Conservation (phyloP, 2,888 invertebrate species). For the Acronicta psi region DNA sequence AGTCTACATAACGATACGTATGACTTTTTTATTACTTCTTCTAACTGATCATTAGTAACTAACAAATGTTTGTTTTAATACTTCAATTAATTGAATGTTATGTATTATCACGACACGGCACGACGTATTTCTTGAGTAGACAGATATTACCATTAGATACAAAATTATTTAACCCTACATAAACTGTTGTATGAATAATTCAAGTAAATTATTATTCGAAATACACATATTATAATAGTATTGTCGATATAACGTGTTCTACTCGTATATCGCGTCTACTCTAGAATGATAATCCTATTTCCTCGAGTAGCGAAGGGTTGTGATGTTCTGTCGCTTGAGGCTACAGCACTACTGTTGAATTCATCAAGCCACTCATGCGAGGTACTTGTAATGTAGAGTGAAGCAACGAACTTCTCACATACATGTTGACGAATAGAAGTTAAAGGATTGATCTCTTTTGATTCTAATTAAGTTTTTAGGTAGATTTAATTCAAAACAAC, state of each 20-base stretch:
- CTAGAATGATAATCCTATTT: constrained; percentile 69
- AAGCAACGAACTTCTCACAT: constrained; percentile 30
- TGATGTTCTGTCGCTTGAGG: constrained; percentile 58
- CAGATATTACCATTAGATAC: constrained; percentile 6
- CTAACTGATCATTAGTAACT: too few relatives aligned
- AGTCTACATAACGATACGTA: too few relatives aligned
- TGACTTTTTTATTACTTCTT: too few relatives aligned
- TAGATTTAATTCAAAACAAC: too few relatives aligned
- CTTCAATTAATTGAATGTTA: too few relatives aligned
- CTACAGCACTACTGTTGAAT: constrained; percentile 67
- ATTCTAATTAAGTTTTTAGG: too few relatives aligned
- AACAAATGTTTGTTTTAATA: too few relatives aligned
- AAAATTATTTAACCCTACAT: constrained; percentile 21
- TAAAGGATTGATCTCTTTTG: background rate
- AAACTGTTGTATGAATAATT: constrained; percentile 37
- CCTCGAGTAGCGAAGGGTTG: constrained; percentile 66
- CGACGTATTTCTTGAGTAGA: too few relatives aligned
- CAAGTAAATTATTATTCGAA: constrained; percentile 28
- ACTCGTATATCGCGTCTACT: constrained; percentile 40
- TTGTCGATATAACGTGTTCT: constrained; percentile 42
- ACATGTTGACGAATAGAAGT: background rate
- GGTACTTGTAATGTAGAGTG: constrained; percentile 55
- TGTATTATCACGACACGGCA: too few relatives aligned
- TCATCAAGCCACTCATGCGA: constrained; percentile 67
- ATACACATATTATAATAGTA: constrained; percentile 33